These are phyloP conservation scores for Chrysodeixis includens DNA, from an alignment of 2,888 invertebrate species.

Conservation along the genomic window DNA sequence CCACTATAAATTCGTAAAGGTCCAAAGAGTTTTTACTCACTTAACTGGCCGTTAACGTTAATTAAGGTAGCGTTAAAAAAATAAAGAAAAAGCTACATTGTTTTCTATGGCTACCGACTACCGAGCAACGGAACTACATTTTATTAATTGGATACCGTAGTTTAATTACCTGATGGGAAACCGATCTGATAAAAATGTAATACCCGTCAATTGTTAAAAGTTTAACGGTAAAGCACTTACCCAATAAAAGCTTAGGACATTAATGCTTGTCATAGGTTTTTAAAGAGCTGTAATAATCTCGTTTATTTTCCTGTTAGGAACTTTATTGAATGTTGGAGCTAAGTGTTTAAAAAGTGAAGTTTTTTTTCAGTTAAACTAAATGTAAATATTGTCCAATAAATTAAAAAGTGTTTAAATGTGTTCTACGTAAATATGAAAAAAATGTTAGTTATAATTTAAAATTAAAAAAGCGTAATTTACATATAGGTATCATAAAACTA, in stretches of 20 bases:
- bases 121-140: conserved; percentile 77
- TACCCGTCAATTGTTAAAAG: conserved; percentile 52
- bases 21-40: conserved; percentile 58
- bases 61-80: conserved; percentile 74
- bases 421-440: too few relatives aligned
- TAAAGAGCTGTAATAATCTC: conserved; percentile 33
- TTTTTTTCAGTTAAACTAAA: background rate
- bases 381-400: too few relatives aligned
- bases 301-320: conserved; percentile 12
- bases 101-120: conserved; percentile 68
- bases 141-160: conserved; percentile 83
- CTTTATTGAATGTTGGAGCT: conserved; percentile 9
- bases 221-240: conserved; percentile 55
- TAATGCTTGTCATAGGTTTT: conserved; percentile 42
- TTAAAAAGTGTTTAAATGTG: too few relatives aligned
- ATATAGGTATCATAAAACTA: too few relatives aligned
- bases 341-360: background rate
- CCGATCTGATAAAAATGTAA: conserved; percentile 70
- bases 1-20: conserved; percentile 51
- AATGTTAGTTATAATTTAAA: too few relatives aligned
- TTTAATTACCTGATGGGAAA: conserved; percentile 81
- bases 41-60: conserved; percentile 78
- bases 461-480: too few relatives aligned
- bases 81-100: conserved; percentile 80
- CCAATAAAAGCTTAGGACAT: conserved; percentile 46